A percentile compares a stretch with the other conserved stretches of the same genome.
Conservation (phyloP, 2,888 invertebrate genomes). For the Trissolcus japonicus region DNA sequence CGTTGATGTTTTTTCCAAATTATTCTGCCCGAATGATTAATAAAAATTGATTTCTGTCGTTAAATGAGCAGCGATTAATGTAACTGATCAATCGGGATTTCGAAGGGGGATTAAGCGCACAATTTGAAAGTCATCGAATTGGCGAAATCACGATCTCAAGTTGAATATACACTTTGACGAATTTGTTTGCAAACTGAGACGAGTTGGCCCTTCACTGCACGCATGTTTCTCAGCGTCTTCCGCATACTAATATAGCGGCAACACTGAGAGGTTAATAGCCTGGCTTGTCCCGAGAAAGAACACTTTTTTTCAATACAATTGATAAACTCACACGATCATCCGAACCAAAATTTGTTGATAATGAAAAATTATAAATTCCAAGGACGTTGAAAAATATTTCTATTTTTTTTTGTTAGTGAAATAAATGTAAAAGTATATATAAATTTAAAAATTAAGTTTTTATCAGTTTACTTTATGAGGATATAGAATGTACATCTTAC, state of each 20-base stretch:
- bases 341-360: neutral
- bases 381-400: no score
- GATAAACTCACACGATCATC: neutral
- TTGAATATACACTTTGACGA: neutral
- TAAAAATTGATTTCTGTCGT: no score
- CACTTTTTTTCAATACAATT: neutral
- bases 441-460: no score
- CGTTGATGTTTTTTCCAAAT: neutral
- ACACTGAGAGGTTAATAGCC: constrained; percentile 2
- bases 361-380: no score
- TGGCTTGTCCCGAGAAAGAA: neutral
- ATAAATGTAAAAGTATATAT: no score
- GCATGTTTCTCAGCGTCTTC: constrained; percentile 1
- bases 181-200: constrained; percentile 1
- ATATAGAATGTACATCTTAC: no score
- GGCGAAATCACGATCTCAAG: no score
- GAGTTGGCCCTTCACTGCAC: neutral
- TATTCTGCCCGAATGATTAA: no score
- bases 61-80: no score
- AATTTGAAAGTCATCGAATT: neutral
- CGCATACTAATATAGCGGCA: constrained; percentile 1
- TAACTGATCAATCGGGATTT: no score
- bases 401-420: no score
- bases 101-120: neutral
- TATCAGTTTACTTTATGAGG: no score